Conservation (phyloP, 2,113 vertebrate species). For the Phaethornis superciliosus region DNA sequence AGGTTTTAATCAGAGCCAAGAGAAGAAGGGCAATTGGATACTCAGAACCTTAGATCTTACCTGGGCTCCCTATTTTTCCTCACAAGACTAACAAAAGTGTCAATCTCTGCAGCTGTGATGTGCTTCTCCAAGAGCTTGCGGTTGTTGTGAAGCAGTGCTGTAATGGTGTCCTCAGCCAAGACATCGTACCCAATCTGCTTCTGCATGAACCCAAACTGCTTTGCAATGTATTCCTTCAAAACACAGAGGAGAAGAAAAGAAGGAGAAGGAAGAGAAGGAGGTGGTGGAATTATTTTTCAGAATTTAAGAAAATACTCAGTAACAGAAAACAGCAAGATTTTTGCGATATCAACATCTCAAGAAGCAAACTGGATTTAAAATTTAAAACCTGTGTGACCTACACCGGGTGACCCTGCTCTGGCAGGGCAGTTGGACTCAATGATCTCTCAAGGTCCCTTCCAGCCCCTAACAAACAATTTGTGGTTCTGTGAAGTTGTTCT, state of each 20-base stretch:
- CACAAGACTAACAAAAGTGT: slow-evolving; percentile 97
- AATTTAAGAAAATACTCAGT: neutral
- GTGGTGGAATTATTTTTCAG: neutral
- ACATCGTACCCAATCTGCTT: slow-evolving; percentile 99
- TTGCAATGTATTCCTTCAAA: slow-evolving; percentile 95
- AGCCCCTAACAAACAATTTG: too few species aligned
- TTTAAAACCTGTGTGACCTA: neutral
- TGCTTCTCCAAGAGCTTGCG: slow-evolving; percentile 97
- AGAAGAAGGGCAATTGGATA: neutral
- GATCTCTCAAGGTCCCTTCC: too few species aligned
- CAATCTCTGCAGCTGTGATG: slow-evolving; percentile 96
- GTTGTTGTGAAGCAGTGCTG: slow-evolving; percentile 95
- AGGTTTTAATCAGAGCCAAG: neutral
- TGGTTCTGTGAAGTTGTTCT: neutral
- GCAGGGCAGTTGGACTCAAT: too few species aligned
- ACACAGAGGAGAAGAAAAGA: neutral
- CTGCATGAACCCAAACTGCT: slow-evolving; percentile 99
- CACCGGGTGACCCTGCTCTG: too few species aligned
- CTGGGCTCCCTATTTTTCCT: slow-evolving; percentile 97
- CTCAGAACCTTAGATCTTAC: slow-evolving; percentile 65
- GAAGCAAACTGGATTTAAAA: neutral
- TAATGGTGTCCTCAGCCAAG: slow-evolving; percentile 97
- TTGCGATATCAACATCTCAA: neutral
- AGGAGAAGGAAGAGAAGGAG: neutral
- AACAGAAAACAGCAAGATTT: neutral